These are phyloP conservation scores for Lamprologus tigripictilis DNA, from an alignment of 2,113 vertebrate species.

Conservation along the genomic window DNA sequence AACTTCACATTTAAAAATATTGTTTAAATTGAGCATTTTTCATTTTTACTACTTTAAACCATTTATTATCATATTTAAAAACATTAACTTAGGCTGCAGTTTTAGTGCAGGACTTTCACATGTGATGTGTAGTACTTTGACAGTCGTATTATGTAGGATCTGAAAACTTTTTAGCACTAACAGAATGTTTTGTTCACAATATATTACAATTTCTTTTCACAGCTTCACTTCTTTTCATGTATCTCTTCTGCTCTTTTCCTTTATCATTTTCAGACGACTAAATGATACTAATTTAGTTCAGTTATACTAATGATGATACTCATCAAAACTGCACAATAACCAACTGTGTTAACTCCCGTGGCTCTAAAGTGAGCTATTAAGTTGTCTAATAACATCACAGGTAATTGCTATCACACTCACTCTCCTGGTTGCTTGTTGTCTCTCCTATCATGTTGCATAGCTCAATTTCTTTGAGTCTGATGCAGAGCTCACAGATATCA, in stretches of 20 bases:
- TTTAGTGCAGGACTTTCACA: fast-evolving
- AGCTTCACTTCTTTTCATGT: background rate
- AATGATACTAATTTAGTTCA: background rate
- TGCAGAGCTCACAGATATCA: background rate
- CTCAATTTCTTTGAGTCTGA: conserved; percentile 21
- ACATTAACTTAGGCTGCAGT: background rate
- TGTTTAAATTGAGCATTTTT: background rate
- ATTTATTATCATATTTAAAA: background rate
- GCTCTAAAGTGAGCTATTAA: background rate
- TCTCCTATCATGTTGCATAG: conserved; percentile 5
- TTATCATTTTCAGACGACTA: background rate
- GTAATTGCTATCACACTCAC: background rate
- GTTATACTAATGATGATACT: background rate
- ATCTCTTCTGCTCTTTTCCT: background rate
- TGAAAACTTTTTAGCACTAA: background rate
- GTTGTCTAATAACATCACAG: background rate
- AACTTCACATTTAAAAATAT: fast-evolving
- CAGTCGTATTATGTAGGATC: fast-evolving
- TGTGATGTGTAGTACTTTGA: background rate
- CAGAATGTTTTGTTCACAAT: background rate
- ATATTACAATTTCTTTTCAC: background rate
- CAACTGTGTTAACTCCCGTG: background rate
- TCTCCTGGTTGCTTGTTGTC: background rate
- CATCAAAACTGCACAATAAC: background rate
- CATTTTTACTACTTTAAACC: background rate